phyloP scores from a whole-genome alignment of 2,113 vertebrate genomes.

The Loxodonta africana region DNA sequence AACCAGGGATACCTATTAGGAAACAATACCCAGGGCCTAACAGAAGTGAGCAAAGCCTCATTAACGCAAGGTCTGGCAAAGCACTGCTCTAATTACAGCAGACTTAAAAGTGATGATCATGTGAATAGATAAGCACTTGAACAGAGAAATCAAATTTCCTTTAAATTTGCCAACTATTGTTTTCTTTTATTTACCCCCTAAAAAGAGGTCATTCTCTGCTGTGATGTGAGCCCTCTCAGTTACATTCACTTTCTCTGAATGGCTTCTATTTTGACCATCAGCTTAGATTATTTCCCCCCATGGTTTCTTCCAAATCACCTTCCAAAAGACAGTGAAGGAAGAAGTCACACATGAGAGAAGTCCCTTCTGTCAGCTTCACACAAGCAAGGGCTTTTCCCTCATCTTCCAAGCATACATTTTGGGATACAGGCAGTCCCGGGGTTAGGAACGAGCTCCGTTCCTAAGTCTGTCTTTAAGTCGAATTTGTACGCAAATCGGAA shows the following conservation, averaged over 20 bases:
- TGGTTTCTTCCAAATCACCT: conserved; percentile 49
- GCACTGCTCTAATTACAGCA: conserved; percentile 83
- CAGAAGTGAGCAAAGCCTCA: conserved; percentile 85
- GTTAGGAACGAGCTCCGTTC: too few species aligned
- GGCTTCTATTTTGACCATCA: not conserved
- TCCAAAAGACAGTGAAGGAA: conserved; percentile 39
- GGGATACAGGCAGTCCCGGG: too few species aligned
- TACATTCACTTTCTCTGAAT: not conserved
- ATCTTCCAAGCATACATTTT: not conserved
- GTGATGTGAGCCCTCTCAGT: not conserved
- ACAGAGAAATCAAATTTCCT: conserved; percentile 80
- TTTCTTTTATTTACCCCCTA: conserved; percentile 51
- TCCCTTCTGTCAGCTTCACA: not conserved
- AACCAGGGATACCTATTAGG: conserved; percentile 80
- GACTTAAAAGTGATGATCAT: conserved; percentile 76
- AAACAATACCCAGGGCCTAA: conserved; percentile 84
- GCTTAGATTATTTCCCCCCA: conserved; percentile 6
- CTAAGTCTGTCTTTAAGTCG: too few species aligned
- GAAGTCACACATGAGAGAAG: not conserved
- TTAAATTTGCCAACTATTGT: conserved; percentile 52
- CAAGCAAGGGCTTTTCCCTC: not conserved
- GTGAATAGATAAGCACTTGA: conserved; percentile 80
- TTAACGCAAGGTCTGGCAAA: conserved; percentile 81
- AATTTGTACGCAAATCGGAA: too few species aligned
- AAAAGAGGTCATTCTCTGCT: not conserved